Percentiles rank a stretch among this genome's conserved stretches.
phyloP scores from a whole-genome alignment of 1,140 invertebrate species.

The Sesamia nonagrioides region DNA sequence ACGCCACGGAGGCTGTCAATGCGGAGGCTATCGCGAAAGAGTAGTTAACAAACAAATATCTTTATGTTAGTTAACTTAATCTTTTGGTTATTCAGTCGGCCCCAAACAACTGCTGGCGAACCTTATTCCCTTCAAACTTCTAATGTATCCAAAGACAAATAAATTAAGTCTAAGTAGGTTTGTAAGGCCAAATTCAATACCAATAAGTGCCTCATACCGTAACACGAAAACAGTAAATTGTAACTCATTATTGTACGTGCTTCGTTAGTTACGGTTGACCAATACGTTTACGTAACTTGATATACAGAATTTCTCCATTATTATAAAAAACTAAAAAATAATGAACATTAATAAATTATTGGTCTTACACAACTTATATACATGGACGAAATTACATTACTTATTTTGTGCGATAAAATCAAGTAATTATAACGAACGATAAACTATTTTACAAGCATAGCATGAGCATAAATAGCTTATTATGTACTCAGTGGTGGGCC shows the following conservation, averaged over 20 bases:
- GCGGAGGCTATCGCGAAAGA: no score
- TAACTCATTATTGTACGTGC: neutral
- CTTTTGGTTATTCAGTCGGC: no score
- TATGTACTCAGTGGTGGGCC: no score
- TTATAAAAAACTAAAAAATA: neutral
- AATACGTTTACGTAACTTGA: neutral
- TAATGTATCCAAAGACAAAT: no score
- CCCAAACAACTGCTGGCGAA: no score
- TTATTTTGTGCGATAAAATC: neutral
- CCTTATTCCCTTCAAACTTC: no score
- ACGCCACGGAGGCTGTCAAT: no score
- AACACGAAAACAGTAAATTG: slow-evolving; percentile 11
- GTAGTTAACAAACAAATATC: no score
- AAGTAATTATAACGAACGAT: no score
- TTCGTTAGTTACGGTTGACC: neutral
- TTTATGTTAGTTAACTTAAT: no score
- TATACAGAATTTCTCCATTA: slow-evolving; percentile 6
- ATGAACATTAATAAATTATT: neutral
- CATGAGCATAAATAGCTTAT: no score
- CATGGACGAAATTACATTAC: neutral
- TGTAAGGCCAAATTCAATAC: neutral
- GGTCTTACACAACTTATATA: neutral
- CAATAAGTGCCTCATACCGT: neutral
- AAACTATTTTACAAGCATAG: neutral
- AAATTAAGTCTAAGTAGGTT: neutral